These are phyloP conservation scores for Gobius niger DNA, from an alignment of 2,113 vertebrate genomes.

Conservation along the genomic window DNA sequence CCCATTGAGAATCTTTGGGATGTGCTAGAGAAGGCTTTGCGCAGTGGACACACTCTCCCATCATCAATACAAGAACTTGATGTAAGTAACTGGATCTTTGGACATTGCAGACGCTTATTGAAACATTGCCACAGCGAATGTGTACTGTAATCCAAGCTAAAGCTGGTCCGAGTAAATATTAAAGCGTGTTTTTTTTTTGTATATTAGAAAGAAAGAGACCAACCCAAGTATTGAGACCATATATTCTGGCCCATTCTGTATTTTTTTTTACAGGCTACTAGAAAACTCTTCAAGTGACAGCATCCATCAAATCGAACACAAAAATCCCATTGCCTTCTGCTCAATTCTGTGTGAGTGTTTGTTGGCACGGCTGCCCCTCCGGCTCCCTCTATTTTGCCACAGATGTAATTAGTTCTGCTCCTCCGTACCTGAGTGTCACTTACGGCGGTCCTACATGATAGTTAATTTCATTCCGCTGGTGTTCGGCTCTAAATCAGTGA, in stretches of 20 bases:
- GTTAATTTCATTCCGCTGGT: constrained; percentile 67
- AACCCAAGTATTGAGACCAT: too few species aligned
- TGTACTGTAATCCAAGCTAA: too few species aligned
- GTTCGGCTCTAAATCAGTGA: constrained; percentile 67
- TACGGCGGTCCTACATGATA: constrained; percentile 56
- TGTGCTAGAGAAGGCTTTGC: too few species aligned
- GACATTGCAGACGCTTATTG: too few species aligned
- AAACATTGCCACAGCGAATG: too few species aligned
- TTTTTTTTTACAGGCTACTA: neutral
- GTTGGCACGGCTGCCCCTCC: constrained; percentile 54
- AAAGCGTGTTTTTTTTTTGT: too few species aligned
- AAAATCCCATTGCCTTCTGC: neutral
- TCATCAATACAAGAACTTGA: too few species aligned
- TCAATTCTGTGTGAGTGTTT: constrained; percentile 27
- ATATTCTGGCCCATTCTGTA: neutral
- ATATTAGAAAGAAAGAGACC: too few species aligned
- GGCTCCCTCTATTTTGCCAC: constrained; percentile 58
- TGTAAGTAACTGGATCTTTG: too few species aligned
- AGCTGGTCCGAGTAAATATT: too few species aligned
- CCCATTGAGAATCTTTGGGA: too few species aligned
- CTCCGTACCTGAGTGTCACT: constrained; percentile 48
- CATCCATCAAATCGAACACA: neutral
- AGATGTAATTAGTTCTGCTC: constrained; percentile 62
- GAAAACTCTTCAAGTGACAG: neutral
- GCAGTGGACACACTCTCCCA: too few species aligned